phyloP scores from a whole-genome alignment of 2,797 vertebrate species.

The Typhlichthys subterraneus region DNA sequence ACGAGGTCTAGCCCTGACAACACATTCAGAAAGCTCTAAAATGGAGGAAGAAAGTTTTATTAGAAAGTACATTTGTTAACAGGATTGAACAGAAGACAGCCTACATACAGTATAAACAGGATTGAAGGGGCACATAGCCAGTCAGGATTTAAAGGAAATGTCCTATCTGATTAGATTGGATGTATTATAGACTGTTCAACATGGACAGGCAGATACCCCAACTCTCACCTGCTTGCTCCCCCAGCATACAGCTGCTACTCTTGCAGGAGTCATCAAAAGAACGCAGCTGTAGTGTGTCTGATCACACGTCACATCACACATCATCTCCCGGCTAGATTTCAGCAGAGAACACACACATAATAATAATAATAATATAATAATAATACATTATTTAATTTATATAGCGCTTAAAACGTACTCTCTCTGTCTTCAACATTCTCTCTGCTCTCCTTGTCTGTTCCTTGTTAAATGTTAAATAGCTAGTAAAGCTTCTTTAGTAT shows the following conservation, averaged over 20 bases:
- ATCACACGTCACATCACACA: conserved; percentile 35
- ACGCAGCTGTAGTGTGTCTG: conserved; percentile 27
- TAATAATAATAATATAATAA: too few relatives aligned
- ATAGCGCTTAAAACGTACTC: background rate
- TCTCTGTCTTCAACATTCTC: background rate
- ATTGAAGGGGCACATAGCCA: too few relatives aligned
- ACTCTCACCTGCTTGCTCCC: conserved; percentile 27
- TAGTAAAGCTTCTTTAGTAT: background rate
- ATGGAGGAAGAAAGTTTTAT: background rate
- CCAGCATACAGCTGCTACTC: conserved; percentile 37
- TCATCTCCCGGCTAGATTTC: conserved; percentile 29
- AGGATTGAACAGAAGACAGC: background rate
- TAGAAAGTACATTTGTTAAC: background rate
- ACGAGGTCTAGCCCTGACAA: too few relatives aligned
- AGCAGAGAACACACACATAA: conserved; percentile 48
- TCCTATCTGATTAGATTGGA: too few relatives aligned
- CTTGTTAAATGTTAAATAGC: background rate
- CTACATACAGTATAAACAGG: too few relatives aligned
- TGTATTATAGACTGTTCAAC: background rate
- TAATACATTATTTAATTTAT: too few relatives aligned
- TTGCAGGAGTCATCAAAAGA: conserved; percentile 28
- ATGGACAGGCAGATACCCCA: background rate
- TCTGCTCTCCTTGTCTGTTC: conserved; percentile 3
- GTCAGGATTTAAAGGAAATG: too few relatives aligned
- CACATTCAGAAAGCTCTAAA: too few relatives aligned